These are phyloP conservation scores for Chrysomela aeneicollis DNA, from an alignment of 2,888 invertebrate genomes.

Conservation along the genomic window DNA sequence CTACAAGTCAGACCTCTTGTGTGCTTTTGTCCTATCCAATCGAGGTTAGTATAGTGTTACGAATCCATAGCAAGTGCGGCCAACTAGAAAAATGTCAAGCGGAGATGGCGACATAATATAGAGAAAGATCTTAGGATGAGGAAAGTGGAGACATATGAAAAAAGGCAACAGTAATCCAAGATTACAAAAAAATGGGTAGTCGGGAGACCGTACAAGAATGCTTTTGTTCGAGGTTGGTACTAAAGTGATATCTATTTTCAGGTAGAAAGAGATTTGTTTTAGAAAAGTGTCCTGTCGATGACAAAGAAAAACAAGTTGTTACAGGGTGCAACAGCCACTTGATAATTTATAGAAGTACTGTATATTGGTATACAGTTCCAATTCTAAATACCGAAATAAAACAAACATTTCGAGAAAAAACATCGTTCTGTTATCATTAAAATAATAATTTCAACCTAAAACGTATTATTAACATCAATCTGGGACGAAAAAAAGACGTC, in stretches of 20 bases:
- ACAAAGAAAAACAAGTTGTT: background rate
- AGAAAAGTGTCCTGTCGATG: slow-evolving; percentile 4
- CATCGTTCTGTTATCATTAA: background rate
- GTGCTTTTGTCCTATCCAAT: slow-evolving; percentile 42
- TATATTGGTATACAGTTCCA: background rate
- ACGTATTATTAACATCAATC: slow-evolving; percentile 11
- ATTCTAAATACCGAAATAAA: background rate
- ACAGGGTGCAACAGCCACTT: background rate
- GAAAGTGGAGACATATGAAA: slow-evolving; percentile 42
- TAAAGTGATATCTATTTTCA: slow-evolving; percentile 30
- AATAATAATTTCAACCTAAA: background rate
- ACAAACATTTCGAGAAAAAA: background rate
- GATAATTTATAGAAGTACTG: too few species aligned
- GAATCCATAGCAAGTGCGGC: slow-evolving; percentile 38
- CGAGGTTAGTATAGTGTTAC: slow-evolving; percentile 52
- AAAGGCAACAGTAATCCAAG: slow-evolving; percentile 44
- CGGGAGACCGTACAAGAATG: slow-evolving; percentile 41
- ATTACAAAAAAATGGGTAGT: slow-evolving; percentile 45
- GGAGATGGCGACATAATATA: slow-evolving; percentile 44
- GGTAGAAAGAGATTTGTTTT: slow-evolving; percentile 4
- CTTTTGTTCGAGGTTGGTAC: slow-evolving; percentile 40
- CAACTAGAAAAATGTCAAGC: slow-evolving; percentile 56
- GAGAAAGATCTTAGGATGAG: slow-evolving; percentile 38
- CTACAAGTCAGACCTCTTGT: slow-evolving; percentile 54
- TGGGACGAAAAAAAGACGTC: slow-evolving; percentile 45